Evolutionary conservation across 1,140 invertebrate species (phyloP).

Genomic region (Zaprionus ornatus): DNA sequence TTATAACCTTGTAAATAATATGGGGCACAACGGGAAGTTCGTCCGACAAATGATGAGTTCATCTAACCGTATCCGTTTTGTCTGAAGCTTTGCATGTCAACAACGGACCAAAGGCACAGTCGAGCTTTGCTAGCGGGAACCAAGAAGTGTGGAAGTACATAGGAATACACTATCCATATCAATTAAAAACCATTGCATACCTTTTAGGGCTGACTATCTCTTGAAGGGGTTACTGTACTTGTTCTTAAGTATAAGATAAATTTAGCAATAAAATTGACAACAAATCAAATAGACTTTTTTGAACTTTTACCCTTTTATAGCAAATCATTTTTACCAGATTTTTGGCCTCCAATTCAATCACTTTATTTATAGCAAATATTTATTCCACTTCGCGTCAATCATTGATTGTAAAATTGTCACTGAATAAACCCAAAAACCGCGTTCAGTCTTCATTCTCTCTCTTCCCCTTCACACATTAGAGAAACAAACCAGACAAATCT

Average conservation of each 20-base stretch:
- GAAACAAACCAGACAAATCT: neutral
- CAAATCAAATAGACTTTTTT: neutral
- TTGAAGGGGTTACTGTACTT: neutral
- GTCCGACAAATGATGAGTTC: slow-evolving; percentile 33
- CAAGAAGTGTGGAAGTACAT: neutral
- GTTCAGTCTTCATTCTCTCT: neutral
- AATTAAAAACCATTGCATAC: neutral
- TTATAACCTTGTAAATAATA: slow-evolving; percentile 37
- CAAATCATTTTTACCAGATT: neutral
- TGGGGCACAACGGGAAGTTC: slow-evolving; percentile 23
- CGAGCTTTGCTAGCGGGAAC: neutral
- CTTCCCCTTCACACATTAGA: neutral
- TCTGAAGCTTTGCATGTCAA: slow-evolving; percentile 20
- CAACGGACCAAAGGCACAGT: neutral
- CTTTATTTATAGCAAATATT: neutral
- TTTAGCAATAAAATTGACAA: neutral
- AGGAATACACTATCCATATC: neutral
- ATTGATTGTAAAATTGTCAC: slow-evolving; percentile 3
- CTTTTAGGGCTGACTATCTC: neutral
- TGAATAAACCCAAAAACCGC: neutral
- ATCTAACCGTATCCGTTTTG: slow-evolving; percentile 25
- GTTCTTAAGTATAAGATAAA: too few species aligned
- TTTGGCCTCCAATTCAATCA: neutral
- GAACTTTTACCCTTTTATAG: neutral
- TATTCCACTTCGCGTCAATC: neutral